Evolutionary conservation across 2,113 vertebrate species (phyloP).

Genomic region (Pteruthius melanotis): DNA sequence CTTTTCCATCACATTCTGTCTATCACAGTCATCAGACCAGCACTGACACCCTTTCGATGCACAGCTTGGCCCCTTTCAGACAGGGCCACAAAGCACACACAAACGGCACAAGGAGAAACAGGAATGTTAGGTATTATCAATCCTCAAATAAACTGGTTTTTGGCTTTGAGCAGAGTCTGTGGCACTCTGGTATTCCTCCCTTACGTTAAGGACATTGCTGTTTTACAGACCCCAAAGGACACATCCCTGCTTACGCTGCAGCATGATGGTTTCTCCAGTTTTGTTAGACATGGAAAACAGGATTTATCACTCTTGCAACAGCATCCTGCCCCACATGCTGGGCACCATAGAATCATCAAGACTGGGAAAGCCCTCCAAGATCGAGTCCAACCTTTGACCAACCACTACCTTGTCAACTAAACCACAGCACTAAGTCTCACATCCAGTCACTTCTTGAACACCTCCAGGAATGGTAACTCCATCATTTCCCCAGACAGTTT

Average conservation of each 20-base stretch:
- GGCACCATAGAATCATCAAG: not conserved
- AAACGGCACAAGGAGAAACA: not conserved
- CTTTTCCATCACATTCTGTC: not conserved
- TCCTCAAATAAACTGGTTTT: not conserved
- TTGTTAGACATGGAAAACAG: accelerated
- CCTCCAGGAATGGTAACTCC: not conserved
- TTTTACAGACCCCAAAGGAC: not conserved
- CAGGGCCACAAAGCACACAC: not conserved
- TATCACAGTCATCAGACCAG: not conserved
- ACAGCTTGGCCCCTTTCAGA: not conserved
- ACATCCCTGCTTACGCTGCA: not conserved
- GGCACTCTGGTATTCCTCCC: not conserved
- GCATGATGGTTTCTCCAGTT: not conserved
- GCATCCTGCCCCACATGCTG: not conserved
- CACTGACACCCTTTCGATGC: not conserved
- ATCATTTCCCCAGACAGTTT: not conserved
- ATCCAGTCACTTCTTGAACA: not conserved
- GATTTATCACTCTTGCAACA: not conserved
- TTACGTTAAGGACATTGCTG: not conserved
- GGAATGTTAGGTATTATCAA: not conserved
- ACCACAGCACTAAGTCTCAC: not conserved
- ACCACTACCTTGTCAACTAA: not conserved
- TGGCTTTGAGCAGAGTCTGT: not conserved
- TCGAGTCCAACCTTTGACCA: not conserved
- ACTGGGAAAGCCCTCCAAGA: not conserved